Base-by-base conservation (phyloP, 2,797 vertebrate species). In the Ptychadena robeensis region DNA sequence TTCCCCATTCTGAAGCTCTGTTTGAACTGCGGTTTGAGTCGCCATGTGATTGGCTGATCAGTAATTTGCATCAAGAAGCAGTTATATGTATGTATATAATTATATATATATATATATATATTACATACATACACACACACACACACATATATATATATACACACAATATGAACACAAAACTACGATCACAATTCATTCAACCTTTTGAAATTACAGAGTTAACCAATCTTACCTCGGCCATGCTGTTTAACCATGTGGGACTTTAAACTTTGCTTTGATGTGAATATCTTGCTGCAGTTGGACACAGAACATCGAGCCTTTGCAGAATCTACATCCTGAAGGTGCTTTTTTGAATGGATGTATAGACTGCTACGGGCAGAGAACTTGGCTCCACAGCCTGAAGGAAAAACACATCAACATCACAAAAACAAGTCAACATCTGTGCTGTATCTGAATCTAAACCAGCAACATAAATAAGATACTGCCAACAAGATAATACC, bases 281-380 rank as follows among this genome's bases (percentile, higher is more conserved):
- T 96, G 90, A 99, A 98, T 87, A 96, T 90, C 84, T 97, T 96
- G 87, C 93, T 96, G 89, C 98, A 99, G 90, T 92, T 95, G 44
- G 96, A 93, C 71, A 98, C 91, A 0, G 96, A 98, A 77, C 98
- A 99, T 64, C 95, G 94, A n/a, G 92, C 96, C 85, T 96, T 95
- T 12, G 96, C 89, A 0, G 92, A 89, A 40, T 94, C 93, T 80
- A 91, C 93, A 3, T 98, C 97, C 88, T 97, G 96, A 79, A 96
- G 94, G 79, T 99, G 98, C 86, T 99, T 99, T 90, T 98, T 98
- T 38, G 97, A 97, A 89, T 99, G 98, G 80, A 99, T 99, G 88
- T 99, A 99, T 7, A 99, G 88, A 88, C 98, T 99, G 91, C 98
- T 99, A 40, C 98, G 95, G 2, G 98, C 98, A 1, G 98, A 99